phyloP scores from a whole-genome alignment of 2,797 vertebrate species.

The Graptemys geographica region DNA sequence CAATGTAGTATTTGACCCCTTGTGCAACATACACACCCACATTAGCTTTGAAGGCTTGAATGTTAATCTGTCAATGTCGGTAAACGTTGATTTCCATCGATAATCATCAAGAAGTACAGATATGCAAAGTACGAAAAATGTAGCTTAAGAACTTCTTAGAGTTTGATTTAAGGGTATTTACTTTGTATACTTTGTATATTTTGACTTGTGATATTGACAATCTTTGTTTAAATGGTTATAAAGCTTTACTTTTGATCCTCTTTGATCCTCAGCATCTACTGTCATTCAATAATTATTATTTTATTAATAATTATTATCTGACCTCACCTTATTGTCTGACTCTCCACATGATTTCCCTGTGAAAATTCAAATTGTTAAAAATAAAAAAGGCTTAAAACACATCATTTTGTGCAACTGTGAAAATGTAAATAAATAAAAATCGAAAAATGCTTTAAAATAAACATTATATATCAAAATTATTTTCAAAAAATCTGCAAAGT shows the following conservation, averaged over 20 bases:
- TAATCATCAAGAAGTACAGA: neutral
- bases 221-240: too few relatives aligned
- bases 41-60: neutral
- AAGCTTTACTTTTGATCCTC: too few relatives aligned
- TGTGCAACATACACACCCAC: neutral
- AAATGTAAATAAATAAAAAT: neutral
- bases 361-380: too few relatives aligned
- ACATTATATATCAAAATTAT: neutral
- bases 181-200: too few relatives aligned
- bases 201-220: too few relatives aligned
- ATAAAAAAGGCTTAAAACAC: too few relatives aligned
- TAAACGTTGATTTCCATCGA: neutral
- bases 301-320: too few relatives aligned
- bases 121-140: neutral
- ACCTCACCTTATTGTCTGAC: too few relatives aligned
- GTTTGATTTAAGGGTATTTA: neutral
- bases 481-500: neutral
- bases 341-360: too few relatives aligned
- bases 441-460: neutral
- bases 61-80: neutral
- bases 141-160: neutral
- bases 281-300: too few relatives aligned
- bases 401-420: too few relatives aligned
- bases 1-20: neutral
- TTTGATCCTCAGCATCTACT: too few relatives aligned